phyloP scores from a whole-genome alignment of 2,888 invertebrate genomes.

The Subacronicta megacephala region DNA sequence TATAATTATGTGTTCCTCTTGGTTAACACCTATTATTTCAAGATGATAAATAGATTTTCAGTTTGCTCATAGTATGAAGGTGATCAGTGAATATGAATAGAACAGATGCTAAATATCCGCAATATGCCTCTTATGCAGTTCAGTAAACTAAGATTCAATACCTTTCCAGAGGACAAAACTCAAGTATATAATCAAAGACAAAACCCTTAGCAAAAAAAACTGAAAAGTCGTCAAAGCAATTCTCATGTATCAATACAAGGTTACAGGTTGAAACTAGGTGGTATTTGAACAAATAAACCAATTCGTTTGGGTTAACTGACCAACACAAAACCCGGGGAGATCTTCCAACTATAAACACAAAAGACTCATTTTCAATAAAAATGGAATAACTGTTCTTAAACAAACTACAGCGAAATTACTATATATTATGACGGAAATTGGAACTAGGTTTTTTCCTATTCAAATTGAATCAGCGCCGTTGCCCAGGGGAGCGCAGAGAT shows the following conservation, averaged over 20 bases:
- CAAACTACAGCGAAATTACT: constrained; percentile 54
- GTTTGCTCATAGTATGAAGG: too few species aligned
- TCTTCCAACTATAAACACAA: constrained; percentile 24
- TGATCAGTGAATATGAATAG: too few species aligned
- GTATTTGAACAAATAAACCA: constrained; percentile 26
- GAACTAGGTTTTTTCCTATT: constrained; percentile 65
- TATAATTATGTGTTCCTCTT: too few species aligned
- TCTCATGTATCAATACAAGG: not conserved
- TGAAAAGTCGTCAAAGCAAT: too few species aligned
- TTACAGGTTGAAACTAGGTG: constrained; percentile 2
- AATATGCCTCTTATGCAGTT: too few species aligned
- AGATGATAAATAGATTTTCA: too few species aligned
- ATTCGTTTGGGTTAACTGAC: constrained; percentile 9
- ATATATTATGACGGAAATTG: constrained; percentile 44
- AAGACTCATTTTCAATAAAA: constrained; percentile 49
- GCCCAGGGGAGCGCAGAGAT: constrained; percentile 62
- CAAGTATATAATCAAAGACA: too few species aligned
- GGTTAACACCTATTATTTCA: too few species aligned
- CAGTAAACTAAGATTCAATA: too few species aligned
- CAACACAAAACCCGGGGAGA: constrained; percentile 12
- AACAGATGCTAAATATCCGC: too few species aligned
- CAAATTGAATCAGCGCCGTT: constrained; percentile 70
- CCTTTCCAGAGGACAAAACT: too few species aligned
- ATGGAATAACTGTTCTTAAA: constrained; percentile 32
- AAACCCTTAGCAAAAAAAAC: too few species aligned